Evolutionary conservation across 2,888 invertebrate species (phyloP), one percentile per base, ranked within the genome.

Genomic region (Acanthosoma haemorrhoidale): DNA sequence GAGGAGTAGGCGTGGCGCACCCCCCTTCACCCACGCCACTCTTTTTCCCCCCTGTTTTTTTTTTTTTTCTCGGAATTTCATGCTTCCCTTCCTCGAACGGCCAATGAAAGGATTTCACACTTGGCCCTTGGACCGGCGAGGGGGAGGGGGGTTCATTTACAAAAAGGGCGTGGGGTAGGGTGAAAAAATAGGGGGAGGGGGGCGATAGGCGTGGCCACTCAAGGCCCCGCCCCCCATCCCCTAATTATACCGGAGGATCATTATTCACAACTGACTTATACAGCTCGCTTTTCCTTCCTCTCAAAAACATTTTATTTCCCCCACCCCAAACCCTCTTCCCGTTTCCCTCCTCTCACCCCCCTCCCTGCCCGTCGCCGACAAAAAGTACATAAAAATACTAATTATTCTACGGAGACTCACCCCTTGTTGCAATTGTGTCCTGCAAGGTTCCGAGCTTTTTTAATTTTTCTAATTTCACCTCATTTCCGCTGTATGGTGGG

Each of bases 201-300:
- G 38, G 57, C 38, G 16, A 18, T 39, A 9, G 64, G 57, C 38
- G 57, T 38, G 59, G 67, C 25, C 41, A 21, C 61, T 31, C 8
- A 34, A 57, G 64, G 64, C 69, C 41, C 64, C 67, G 67, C 67
- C 67, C 43, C 11, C 34, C 41, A 39, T 63, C 63, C 51, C 31
- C 67, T 67, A 67, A 67, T 67, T 67, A 67, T 67, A 67, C 51
- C 32, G 66, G 66, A 57, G 66, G 66, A 59, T 72, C 71, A 74
- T 74, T 74, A 74, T 72, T 74, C 74, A 74, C 73, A 74, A 72
- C 71, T 74, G 74, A 74, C 74, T 74, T 74, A 74, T 72, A 74
- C 74, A 73, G 57, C 71, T 67, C 68, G 68, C 71, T 71, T 73
- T 74, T 73, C 72, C 73, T 74, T 73, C 73, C 73, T 73, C 71